A percentile compares a stretch with the other conserved stretches of the same genome.
These are phyloP conservation scores for Lepidocyrtoides sp. DNA, from an alignment of 2,888 invertebrate genomes.

Conservation along the genomic window DNA sequence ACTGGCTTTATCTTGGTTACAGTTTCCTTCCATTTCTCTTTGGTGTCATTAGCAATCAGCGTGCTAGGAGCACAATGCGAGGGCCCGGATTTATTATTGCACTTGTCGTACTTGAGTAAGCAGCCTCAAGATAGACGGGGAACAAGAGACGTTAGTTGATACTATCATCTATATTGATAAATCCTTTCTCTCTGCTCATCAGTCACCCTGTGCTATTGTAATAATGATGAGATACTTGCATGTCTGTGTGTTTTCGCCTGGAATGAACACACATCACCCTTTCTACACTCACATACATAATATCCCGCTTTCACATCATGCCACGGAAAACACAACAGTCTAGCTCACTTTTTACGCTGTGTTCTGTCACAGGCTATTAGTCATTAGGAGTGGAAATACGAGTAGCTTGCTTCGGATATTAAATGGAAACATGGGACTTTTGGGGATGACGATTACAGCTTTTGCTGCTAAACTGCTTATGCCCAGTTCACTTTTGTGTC, in stretches of 20 bases:
- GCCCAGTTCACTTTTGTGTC: too few species aligned
- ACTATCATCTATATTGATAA: slow-evolving; percentile 15
- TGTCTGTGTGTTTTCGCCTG: not conserved
- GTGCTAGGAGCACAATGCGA: not conserved
- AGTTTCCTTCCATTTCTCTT: not conserved
- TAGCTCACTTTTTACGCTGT: not conserved
- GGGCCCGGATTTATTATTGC: not conserved
- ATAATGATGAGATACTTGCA: not conserved
- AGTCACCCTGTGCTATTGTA: not conserved
- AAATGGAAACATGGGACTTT: not conserved
- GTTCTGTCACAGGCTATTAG: not conserved
- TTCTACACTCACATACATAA: not conserved
- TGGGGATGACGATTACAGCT: not conserved
- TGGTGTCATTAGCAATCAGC: not conserved
- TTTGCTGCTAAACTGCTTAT: not conserved
- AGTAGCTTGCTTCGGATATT: too few species aligned
- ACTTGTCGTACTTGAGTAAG: not conserved
- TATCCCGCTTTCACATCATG: too few species aligned
- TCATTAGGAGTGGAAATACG: not conserved
- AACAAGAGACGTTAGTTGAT: slow-evolving; percentile 42
- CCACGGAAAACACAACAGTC: not conserved
- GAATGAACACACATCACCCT: not conserved
- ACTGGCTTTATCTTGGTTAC: not conserved
- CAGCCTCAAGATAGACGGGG: not conserved
- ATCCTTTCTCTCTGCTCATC: slow-evolving; percentile 37